A percentile compares a stretch with the other conserved stretches of the same genome.
phyloP scores from a whole-genome alignment of 2,888 invertebrate species.

The Morpho achilles region DNA sequence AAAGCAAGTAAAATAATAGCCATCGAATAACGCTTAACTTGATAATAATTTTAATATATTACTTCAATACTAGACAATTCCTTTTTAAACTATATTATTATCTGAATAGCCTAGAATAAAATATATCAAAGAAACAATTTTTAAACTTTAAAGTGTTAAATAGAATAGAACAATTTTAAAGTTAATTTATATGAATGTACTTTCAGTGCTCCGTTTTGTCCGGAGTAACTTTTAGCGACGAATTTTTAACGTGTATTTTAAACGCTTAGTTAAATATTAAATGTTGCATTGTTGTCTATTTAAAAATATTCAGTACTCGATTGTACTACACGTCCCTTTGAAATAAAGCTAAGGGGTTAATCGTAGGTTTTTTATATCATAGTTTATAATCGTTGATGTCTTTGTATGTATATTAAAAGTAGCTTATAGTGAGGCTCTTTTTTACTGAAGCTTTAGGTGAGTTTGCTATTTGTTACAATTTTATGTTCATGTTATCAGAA shows the following conservation, averaged over 20 bases:
- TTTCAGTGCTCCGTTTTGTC: slow-evolving; percentile 3
- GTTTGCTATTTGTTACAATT: neutral
- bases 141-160: too few relatives aligned
- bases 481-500: slow-evolving; percentile 1
- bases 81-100: neutral
- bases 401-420: slow-evolving; percentile 6
- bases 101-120: neutral
- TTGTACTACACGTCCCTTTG: slow-evolving; percentile 25
- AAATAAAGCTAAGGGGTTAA: slow-evolving; percentile 1
- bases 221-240: slow-evolving; percentile 5
- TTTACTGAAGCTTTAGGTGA: neutral
- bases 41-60: too few relatives aligned
- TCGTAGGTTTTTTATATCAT: slow-evolving; percentile 22
- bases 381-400: slow-evolving; percentile 24
- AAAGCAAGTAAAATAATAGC: too few relatives aligned
- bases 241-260: slow-evolving; percentile 8
- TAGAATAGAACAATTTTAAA: slow-evolving; percentile 8
- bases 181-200: slow-evolving; percentile 9
- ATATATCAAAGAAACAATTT: too few relatives aligned
- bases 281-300: slow-evolving; percentile 24
- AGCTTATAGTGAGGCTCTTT: neutral
- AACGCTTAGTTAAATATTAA: slow-evolving; percentile 23
- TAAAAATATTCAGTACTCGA: slow-evolving; percentile 32
- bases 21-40: too few relatives aligned
- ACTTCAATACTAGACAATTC: too few relatives aligned